Percentiles rank a stretch among this genome's conserved stretches.
Evolutionary conservation across 2,113 vertebrate species (phyloP).

Genomic region (Hydrolagus affinis): DNA sequence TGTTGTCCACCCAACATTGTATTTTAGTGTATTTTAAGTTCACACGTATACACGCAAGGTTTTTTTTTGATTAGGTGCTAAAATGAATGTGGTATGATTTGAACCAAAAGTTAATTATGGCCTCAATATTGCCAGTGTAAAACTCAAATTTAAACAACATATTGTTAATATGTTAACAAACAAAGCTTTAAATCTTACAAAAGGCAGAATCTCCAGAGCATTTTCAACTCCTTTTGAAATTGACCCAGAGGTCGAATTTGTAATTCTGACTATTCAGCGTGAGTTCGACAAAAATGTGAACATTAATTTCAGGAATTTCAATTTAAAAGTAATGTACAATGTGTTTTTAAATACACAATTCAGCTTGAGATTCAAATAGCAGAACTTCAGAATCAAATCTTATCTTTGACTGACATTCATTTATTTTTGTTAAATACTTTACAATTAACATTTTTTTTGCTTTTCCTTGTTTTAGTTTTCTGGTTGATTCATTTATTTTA

Average conservation of each 20-base stretch:
- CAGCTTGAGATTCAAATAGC: too few relatives aligned
- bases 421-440: too few relatives aligned
- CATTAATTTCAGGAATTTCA: too few relatives aligned
- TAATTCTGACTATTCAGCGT: not conserved
- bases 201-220: not conserved
- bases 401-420: too few relatives aligned
- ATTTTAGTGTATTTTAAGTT: not conserved
- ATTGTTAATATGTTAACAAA: not conserved
- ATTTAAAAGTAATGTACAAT: too few relatives aligned
- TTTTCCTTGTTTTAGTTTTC: too few relatives aligned
- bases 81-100: not conserved
- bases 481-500: too few relatives aligned
- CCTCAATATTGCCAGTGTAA: not conserved
- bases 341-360: too few relatives aligned
- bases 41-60: not conserved
- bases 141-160: not conserved
- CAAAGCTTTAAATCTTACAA: not conserved
- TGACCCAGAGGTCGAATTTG: not conserved
- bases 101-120: too few relatives aligned
- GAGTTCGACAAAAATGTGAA: too few relatives aligned
- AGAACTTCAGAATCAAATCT: too few relatives aligned
- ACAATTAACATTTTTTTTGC: too few relatives aligned
- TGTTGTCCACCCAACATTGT: not conserved
- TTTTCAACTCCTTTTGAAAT: constrained; percentile 4
- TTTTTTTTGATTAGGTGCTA: not conserved